Percentiles rank a stretch among this genome's conserved stretches.
These are phyloP conservation scores for Otolemur crassicaudatus DNA, from an alignment of 2,797 vertebrate genomes.

Conservation along the genomic window DNA sequence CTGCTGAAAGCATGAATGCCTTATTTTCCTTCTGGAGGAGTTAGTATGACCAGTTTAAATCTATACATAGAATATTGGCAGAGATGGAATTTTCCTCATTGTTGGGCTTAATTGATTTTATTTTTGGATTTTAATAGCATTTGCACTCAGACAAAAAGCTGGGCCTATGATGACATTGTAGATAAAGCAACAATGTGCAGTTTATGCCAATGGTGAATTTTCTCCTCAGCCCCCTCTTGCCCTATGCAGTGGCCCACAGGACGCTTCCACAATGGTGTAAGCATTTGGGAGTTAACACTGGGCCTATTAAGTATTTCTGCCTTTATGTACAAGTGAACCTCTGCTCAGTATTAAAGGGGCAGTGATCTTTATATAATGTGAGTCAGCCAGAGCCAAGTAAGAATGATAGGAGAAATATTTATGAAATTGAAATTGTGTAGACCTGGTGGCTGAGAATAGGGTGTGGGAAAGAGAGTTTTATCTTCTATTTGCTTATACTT, in stretches of 20 bases:
- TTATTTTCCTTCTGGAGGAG: constrained; percentile 3
- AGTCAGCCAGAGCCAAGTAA: neutral
- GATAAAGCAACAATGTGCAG: neutral
- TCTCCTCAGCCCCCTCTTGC: constrained; percentile 57
- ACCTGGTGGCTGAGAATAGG: neutral
- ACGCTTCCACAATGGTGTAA: neutral
- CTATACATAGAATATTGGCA: constrained; percentile 69
- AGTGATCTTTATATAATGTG: neutral
- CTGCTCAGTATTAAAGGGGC: neutral
- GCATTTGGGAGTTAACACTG: neutral
- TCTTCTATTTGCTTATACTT: neutral
- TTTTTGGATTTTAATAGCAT: constrained; percentile 75
- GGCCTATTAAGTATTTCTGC: neutral
- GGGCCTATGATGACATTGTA: constrained; percentile 71
- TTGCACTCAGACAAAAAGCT: constrained; percentile 68
- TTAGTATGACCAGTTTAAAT: constrained; percentile 46
- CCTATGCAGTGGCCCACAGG: neutral
- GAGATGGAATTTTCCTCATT: constrained; percentile 66
- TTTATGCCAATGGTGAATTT: constrained; percentile 68
- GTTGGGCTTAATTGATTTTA: constrained; percentile 66
- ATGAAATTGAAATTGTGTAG: neutral
- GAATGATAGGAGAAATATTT: constrained; percentile 20
- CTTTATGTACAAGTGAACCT: neutral
- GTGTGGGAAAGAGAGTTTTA: neutral
- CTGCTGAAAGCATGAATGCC: neutral